These are phyloP conservation scores for Drosophila anomalata DNA, from an alignment of 2,888 invertebrate genomes.

Conservation along the genomic window DNA sequence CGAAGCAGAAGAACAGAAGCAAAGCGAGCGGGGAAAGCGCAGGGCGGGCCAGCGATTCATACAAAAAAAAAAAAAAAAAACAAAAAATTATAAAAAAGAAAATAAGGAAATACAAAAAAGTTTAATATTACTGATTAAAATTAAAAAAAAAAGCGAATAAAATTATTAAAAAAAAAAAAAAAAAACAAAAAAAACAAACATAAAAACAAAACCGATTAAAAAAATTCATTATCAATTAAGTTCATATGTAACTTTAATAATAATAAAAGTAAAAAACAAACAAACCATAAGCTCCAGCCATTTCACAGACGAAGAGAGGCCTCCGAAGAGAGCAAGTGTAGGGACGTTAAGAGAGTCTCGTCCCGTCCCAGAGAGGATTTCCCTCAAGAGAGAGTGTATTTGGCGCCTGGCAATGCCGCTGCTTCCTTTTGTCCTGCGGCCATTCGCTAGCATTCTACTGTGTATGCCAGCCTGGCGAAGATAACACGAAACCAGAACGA, in stretches of 20 bases:
- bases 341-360: conserved; percentile 34
- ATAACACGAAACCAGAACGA: conserved; percentile 45
- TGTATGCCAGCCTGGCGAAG: conserved; percentile 54
- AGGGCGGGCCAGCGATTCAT: conserved; percentile 68
- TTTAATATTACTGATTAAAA: conserved; percentile 78
- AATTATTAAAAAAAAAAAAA: conserved; percentile 59
- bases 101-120: conserved; percentile 52
- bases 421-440: conserved; percentile 19
- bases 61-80: conserved; percentile 42
- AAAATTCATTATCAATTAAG: conserved; percentile 73
- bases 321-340: conserved; percentile 12
- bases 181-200: conserved; percentile 33
- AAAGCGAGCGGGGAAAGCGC: conserved; percentile 36
- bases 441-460: conserved; percentile 34
- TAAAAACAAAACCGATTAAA: conserved; percentile 43
- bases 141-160: conserved; percentile 65
- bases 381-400: conserved; percentile 2
- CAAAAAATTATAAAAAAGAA: conserved; percentile 51
- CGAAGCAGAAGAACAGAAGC: conserved; percentile 29
- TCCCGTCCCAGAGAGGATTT: conserved; percentile 7
- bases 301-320: conserved; percentile 28
- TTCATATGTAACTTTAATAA: conserved; percentile 78
- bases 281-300: conserved; percentile 30
- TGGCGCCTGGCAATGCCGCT: conserved; percentile 39
- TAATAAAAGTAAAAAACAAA: conserved; percentile 65